These are phyloP conservation scores for Mixornis gularis DNA, from an alignment of 2,113 vertebrate species.

Conservation along the genomic window DNA sequence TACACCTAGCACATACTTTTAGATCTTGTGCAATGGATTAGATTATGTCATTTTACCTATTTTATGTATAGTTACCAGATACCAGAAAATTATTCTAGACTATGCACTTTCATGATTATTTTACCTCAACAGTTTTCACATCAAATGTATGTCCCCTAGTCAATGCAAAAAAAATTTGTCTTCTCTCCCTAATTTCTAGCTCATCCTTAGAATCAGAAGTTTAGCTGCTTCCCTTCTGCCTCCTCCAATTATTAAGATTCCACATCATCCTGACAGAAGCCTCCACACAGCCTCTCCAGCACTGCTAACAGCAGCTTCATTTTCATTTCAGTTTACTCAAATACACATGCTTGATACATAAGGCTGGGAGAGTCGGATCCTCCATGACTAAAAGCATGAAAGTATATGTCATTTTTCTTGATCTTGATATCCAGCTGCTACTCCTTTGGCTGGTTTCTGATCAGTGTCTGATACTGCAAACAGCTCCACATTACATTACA, in stretches of 20 bases:
- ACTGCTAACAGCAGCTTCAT: neutral
- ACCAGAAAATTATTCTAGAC: neutral
- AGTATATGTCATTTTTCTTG: neutral
- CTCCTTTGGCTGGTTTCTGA: neutral
- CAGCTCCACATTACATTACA: neutral
- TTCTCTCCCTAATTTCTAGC: neutral
- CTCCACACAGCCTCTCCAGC: neutral
- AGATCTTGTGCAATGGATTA: neutral
- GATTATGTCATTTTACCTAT: neutral
- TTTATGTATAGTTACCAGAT: neutral
- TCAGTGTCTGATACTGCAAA: neutral
- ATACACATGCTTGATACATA: neutral
- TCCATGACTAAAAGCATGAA: neutral
- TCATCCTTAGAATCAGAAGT: neutral
- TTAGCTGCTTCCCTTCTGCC: neutral
- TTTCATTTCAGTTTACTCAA: neutral
- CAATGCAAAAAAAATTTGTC: neutral
- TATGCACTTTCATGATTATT: neutral
- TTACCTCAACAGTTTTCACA: neutral
- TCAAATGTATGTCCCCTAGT: neutral
- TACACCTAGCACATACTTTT: neutral
- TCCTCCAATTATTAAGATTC: neutral
- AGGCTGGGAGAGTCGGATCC: neutral
- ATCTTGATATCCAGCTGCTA: neutral
- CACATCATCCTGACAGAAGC: neutral